Conservation (phyloP, 1,140 invertebrate genomes). For the Diploscapter pachys region DNA sequence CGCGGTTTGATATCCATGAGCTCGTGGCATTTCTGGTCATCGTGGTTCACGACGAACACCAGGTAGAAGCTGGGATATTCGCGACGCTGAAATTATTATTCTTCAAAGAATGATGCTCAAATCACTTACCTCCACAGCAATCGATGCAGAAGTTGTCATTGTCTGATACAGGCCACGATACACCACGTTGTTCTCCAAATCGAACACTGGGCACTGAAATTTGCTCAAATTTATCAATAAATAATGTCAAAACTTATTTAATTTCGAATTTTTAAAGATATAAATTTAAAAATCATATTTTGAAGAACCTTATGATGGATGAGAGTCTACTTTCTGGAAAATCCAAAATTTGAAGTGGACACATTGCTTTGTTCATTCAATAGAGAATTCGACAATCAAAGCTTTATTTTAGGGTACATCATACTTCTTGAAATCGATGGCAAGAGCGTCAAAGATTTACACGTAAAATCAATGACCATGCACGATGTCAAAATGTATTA, state of each 20-base stretch:
- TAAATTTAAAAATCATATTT: no score
- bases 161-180: constrained; percentile 73
- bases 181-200: constrained; percentile 70
- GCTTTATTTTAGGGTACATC: no score
- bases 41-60: constrained; percentile 75
- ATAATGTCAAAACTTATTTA: background rate
- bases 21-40: constrained; percentile 69
- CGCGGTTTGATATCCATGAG: constrained; percentile 14
- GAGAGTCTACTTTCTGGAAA: no score
- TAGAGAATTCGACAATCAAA: no score
- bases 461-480: no score
- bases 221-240: constrained; percentile 25
- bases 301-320: no score
- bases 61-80: constrained; percentile 74
- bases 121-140: constrained; percentile 68
- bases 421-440: no score
- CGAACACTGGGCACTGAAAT: constrained; percentile 73
- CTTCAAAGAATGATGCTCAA: constrained; percentile 5
- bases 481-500: no score
- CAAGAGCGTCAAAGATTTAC: no score
- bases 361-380: no score
- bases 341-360: no score
- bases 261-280: background rate
- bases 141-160: constrained; percentile 70
- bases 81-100: constrained; percentile 65